These are phyloP conservation scores for Sylvilagus bachmani DNA, from an alignment of 2,113 vertebrate species.

Conservation along the genomic window DNA sequence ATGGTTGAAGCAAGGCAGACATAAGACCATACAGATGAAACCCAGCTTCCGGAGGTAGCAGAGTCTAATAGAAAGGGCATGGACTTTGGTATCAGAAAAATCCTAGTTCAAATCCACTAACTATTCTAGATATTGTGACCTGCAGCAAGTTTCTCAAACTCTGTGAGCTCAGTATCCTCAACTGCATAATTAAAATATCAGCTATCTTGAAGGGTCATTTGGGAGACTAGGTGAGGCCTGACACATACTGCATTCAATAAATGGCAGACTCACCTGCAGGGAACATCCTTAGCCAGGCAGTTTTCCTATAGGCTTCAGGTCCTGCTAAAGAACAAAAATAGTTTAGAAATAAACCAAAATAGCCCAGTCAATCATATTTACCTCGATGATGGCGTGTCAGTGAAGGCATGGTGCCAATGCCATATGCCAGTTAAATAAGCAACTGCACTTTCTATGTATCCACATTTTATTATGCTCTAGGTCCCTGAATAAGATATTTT, in stretches of 20 bases:
- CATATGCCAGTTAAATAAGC: constrained; percentile 53
- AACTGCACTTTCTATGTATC: constrained; percentile 50
- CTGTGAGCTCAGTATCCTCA: neutral
- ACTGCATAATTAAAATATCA: constrained; percentile 7
- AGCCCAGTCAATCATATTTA: constrained; percentile 5
- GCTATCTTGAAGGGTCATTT: neutral
- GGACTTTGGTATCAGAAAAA: neutral
- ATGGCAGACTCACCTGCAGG: neutral
- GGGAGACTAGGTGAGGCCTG: neutral
- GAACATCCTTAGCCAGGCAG: neutral
- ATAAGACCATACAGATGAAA: neutral
- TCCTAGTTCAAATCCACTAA: neutral
- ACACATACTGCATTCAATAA: neutral
- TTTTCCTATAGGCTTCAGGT: constrained; percentile 25
- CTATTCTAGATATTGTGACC: constrained; percentile 12
- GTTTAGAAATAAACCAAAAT: constrained; percentile 10
- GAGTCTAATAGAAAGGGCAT: neutral
- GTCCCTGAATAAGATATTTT: constrained; percentile 64
- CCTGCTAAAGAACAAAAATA: constrained; percentile 35
- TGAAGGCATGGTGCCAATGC: neutral
- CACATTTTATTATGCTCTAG: constrained; percentile 67
- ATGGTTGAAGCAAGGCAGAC: neutral
- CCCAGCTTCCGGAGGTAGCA: neutral
- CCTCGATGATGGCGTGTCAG: neutral
- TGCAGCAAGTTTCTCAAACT: neutral